A percentile compares a stretch with the other conserved stretches of the same genome.
Conservation (phyloP, 2,888 invertebrate genomes). For the Xestia sexstrigata region DNA sequence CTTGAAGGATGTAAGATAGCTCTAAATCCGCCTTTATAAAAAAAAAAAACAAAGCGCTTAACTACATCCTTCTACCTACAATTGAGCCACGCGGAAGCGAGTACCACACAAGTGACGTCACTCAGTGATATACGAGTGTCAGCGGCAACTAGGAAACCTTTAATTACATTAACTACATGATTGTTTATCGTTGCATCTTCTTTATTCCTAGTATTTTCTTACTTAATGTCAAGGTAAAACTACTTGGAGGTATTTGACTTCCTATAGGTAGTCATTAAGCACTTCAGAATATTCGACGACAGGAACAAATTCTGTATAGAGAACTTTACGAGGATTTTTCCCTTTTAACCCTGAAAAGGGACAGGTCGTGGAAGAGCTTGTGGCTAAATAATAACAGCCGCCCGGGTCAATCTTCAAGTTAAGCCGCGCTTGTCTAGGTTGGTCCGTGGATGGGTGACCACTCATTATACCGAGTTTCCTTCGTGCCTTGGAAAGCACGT, state of each 20-base stretch:
- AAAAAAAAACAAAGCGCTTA: conserved; percentile 9
- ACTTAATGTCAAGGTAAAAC: conserved; percentile 46
- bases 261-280: not conserved
- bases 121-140: conserved; percentile 40
- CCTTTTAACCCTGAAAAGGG: not conserved
- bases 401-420: not conserved
- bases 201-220: conserved; percentile 30
- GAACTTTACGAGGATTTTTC: not conserved
- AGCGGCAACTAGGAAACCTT: conserved; percentile 47
- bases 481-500: too few relatives aligned
- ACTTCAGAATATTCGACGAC: too few relatives aligned
- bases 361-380: not conserved
- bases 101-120: conserved; percentile 54
- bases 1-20: not conserved
- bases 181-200: conserved; percentile 62
- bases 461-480: too few relatives aligned
- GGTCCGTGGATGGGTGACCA: not conserved
- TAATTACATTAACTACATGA: conserved; percentile 59
- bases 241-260: not conserved
- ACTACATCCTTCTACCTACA: conserved; percentile 26
- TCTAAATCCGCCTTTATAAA: conserved; percentile 7
- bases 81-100: conserved; percentile 54
- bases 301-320: not conserved
- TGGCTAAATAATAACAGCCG: too few relatives aligned
- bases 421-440: not conserved